These are phyloP conservation scores for Diorhabda sublineata DNA, from an alignment of 1,140 invertebrate genomes.

Conservation along the genomic window DNA sequence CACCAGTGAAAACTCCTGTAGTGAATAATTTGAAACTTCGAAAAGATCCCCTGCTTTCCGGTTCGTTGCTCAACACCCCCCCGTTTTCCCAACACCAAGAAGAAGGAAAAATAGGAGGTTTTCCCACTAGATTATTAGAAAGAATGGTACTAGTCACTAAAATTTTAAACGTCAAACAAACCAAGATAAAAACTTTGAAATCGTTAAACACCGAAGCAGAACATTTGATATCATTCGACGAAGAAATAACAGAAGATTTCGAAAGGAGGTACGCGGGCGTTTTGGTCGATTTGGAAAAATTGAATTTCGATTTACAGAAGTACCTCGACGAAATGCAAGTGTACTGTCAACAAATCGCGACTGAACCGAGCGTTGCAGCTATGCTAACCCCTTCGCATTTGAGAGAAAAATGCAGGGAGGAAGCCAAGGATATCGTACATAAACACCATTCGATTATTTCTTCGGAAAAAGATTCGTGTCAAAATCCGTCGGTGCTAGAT, in stretches of 20 bases:
- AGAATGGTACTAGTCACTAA: constrained; percentile 84
- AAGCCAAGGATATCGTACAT: constrained; percentile 76
- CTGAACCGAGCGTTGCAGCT: constrained; percentile 79
- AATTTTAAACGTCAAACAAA: constrained; percentile 78
- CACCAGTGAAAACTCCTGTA: constrained; percentile 22
- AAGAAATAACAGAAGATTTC: constrained; percentile 77
- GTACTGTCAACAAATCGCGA: constrained; percentile 81
- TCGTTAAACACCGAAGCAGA: constrained; percentile 91
- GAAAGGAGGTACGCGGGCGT: constrained; percentile 84
- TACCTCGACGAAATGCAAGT: constrained; percentile 81
- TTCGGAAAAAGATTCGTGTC: constrained; percentile 50
- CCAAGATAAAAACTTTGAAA: constrained; percentile 74
- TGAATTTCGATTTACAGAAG: constrained; percentile 84
- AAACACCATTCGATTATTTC: constrained; percentile 64
- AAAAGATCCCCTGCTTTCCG: constrained; percentile 55
- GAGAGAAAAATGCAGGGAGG: constrained; percentile 78
- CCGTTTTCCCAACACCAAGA: constrained; percentile 43
- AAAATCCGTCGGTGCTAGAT: constrained; percentile 62
- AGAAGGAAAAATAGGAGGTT: constrained; percentile 67
- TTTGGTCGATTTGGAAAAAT: constrained; percentile 85
- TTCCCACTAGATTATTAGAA: constrained; percentile 80
- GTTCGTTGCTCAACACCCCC: constrained; percentile 47
- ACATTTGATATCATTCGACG: constrained; percentile 74
- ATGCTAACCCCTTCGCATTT: constrained; percentile 85
- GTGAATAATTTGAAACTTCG: constrained; percentile 45